Percentiles rank a stretch among this genome's conserved stretches.
Evolutionary conservation across 2,888 invertebrate genomes (phyloP).

Genomic region (Melanostoma scalare): DNA sequence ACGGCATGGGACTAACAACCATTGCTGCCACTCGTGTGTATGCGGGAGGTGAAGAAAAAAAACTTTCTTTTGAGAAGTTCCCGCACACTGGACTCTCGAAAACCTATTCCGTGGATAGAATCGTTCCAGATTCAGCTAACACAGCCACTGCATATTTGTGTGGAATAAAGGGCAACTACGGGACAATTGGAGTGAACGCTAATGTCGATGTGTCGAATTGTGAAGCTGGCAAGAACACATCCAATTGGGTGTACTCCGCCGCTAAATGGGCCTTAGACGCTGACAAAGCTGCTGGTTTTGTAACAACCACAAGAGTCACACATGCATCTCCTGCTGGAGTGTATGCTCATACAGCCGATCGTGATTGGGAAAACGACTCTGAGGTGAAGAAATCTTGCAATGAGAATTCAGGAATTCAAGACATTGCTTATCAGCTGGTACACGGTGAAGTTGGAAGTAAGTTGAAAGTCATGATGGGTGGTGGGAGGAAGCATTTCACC

Average conservation of each 20-base stretch:
- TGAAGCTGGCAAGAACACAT: slow-evolving; percentile 83
- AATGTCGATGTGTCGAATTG: slow-evolving; percentile 86
- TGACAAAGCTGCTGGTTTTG: slow-evolving; percentile 86
- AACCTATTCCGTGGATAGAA: slow-evolving; percentile 88
- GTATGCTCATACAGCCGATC: slow-evolving; percentile 86
- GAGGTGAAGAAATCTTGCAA: slow-evolving; percentile 83
- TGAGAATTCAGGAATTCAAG: slow-evolving; percentile 83
- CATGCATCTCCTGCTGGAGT: slow-evolving; percentile 90
- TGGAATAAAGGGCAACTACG: slow-evolving; percentile 90
- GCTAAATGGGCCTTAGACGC: slow-evolving; percentile 88
- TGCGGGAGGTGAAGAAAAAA: slow-evolving; percentile 89
- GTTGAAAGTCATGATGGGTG: slow-evolving; percentile 90
- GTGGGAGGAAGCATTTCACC: slow-evolving; percentile 87
- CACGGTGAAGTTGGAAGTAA: slow-evolving; percentile 86
- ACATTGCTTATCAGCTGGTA: slow-evolving; percentile 89
- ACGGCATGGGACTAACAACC: slow-evolving; percentile 94
- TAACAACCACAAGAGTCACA: slow-evolving; percentile 91
- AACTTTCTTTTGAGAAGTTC: slow-evolving; percentile 89
- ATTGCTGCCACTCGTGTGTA: slow-evolving; percentile 89
- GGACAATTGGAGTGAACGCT: slow-evolving; percentile 89
- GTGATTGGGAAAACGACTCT: slow-evolving; percentile 88
- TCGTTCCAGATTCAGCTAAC: slow-evolving; percentile 92
- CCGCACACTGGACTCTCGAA: slow-evolving; percentile 88
- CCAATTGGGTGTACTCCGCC: slow-evolving; percentile 86
- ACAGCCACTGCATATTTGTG: slow-evolving; percentile 91